Evolutionary conservation across 2,888 invertebrate genomes (phyloP).

Genomic region (Taenaris catops): DNA sequence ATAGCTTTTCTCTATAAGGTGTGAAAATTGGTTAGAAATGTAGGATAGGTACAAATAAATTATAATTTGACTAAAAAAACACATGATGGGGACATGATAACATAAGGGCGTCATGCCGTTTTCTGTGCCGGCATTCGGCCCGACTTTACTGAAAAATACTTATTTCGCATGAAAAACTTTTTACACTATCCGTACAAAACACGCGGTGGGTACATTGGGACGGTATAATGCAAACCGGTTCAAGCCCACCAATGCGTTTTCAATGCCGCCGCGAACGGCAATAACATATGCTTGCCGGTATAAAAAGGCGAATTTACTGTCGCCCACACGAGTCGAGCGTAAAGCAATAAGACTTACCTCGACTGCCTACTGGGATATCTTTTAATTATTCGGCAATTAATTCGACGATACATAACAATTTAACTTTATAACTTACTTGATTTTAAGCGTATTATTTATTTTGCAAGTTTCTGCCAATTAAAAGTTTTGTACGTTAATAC

Average conservation of each 20-base stretch:
- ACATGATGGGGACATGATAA: too few species aligned
- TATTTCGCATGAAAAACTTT: constrained; percentile 11
- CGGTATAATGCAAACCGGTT: constrained; percentile 62
- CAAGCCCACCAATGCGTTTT: constrained; percentile 59
- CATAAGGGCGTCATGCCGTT: too few species aligned
- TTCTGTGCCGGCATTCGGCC: too few species aligned
- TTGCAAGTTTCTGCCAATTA: constrained; percentile 2
- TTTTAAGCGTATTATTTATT: neutral
- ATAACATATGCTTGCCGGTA: constrained; percentile 59
- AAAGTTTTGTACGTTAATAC: too few species aligned
- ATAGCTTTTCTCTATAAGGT: too few species aligned
- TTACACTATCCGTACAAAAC: constrained; percentile 37
- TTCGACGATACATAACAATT: constrained; percentile 1
- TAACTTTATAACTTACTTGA: constrained; percentile 1
- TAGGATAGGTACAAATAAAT: too few species aligned
- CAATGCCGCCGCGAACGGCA: constrained; percentile 40
- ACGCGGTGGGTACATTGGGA: constrained; percentile 45
- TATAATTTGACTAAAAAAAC: too few species aligned
- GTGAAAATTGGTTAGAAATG: too few species aligned
- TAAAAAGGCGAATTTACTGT: constrained; percentile 35
- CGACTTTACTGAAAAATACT: too few species aligned
- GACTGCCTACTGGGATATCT: constrained; percentile 5
- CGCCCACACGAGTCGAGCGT: constrained; percentile 20
- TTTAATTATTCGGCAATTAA: constrained; percentile 10
- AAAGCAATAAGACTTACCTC: constrained; percentile 5